Conservation (phyloP, 2,797 vertebrate genomes). For the Liasis olivaceus region DNA sequence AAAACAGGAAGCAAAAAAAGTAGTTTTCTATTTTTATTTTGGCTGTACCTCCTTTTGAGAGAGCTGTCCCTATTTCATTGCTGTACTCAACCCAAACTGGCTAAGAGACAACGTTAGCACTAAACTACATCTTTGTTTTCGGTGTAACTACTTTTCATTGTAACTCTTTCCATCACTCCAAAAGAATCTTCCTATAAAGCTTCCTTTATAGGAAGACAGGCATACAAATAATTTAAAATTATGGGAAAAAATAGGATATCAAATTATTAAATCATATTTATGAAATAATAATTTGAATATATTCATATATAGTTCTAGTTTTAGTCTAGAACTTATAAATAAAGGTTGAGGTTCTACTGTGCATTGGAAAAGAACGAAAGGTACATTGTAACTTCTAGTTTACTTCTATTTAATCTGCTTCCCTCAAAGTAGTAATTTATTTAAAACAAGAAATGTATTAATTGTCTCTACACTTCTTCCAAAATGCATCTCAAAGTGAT, state of each 20-base stretch:
- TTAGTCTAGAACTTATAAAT: neutral
- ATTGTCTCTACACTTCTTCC: neutral
- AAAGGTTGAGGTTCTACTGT: neutral
- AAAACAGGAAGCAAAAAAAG: neutral
- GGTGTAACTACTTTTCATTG: neutral
- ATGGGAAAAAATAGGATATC: neutral
- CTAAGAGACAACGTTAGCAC: no score
- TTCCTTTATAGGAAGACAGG: neutral
- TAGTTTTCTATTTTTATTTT: neutral
- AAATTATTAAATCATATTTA: neutral
- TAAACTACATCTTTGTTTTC: neutral
- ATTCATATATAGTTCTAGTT: neutral
- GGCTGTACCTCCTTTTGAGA: neutral
- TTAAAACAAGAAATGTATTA: neutral
- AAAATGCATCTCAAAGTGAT: neutral
- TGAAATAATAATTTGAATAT: neutral
- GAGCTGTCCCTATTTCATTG: neutral
- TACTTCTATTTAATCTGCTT: neutral
- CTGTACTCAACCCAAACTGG: neutral
- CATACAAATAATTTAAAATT: neutral
- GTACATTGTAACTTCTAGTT: neutral
- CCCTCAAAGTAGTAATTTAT: neutral
- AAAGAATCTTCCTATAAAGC: neutral
- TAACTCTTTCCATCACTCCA: neutral
- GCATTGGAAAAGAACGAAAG: neutral